Conservation (phyloP, 2,113 vertebrate species). For the Tetrao urogallus region DNA sequence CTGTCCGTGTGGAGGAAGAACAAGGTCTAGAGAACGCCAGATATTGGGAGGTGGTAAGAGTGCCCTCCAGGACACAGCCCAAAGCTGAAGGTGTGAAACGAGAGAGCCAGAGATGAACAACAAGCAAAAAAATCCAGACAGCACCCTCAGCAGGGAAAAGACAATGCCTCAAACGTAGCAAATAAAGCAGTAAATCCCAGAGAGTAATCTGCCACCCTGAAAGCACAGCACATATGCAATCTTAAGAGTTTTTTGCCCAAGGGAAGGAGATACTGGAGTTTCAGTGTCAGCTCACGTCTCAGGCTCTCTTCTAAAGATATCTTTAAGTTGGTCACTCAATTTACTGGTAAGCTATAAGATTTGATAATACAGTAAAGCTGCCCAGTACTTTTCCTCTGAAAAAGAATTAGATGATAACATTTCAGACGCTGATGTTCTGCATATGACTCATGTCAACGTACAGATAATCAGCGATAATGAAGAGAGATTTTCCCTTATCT, state of each 20-base stretch:
- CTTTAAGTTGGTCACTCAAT: slow-evolving; percentile 4
- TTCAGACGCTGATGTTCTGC: background rate
- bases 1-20: background rate
- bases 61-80: background rate
- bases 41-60: background rate
- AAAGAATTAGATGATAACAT: background rate
- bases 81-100: background rate
- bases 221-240: background rate
- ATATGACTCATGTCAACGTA: background rate
- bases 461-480: background rate
- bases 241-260: background rate
- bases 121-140: background rate
- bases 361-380: background rate
- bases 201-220: slow-evolving; percentile 1
- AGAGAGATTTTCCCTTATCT: background rate
- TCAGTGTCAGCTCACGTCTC: background rate
- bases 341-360: background rate
- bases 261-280: slow-evolving; percentile 15
- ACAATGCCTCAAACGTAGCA: background rate
- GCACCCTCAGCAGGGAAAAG: background rate
- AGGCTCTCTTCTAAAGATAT: background rate
- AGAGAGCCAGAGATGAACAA: background rate
- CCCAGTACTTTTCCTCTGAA: background rate
- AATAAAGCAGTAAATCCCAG: slow-evolving; percentile 25
- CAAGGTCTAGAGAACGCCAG: background rate